Evolutionary conservation across 1,140 invertebrate genomes (phyloP), one percentile per base, ranked within the genome.

Genomic region (Capitella teleta): DNA sequence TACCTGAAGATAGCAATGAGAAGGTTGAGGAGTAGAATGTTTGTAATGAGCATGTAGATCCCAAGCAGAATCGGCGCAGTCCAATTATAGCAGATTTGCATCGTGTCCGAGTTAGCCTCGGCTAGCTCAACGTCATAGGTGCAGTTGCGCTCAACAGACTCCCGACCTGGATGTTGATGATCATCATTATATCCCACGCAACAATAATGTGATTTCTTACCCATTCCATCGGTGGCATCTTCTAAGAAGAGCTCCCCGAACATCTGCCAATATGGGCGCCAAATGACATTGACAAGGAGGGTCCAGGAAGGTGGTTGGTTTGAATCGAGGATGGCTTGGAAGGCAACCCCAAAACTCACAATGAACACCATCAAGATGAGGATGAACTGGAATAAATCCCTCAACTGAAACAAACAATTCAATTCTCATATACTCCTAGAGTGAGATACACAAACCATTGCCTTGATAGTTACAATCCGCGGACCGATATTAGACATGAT

Each of bases 221-320:
- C 43, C 43, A 45, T 45, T 10, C 18, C 25, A 21, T 12, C 23
- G 10, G 43, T 23, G 19, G 19, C 43, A 28, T 62, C 56, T 25
- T 71, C 68, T n/a, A 69, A 42, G 52, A 65, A 66, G 2, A 69
- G 57, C 49, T 71, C 67, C 6, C 68, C 68, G 58, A 66, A 68
- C 57, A 69, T 62, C 52, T 68, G 64, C 59, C 62, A 69, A 54
- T 69, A 71, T 10, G 68, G 67, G 5, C 60, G 53, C 42, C 67
- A 64, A 4, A 71, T 28, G 8, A 71, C 59, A 38, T 62, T 56
- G 45, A 58, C 61, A 3, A 69, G 51, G 0, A 68, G 47, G 14
- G 23, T 24, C 61, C 62, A 63, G 38, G 28, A 30, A 1, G 51
- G 40, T 25, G 54, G 45, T 0, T 59, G 48, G 36, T 67, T 64